phyloP scores from a whole-genome alignment of 2,113 vertebrate species.

The Ellobius talpinus region DNA sequence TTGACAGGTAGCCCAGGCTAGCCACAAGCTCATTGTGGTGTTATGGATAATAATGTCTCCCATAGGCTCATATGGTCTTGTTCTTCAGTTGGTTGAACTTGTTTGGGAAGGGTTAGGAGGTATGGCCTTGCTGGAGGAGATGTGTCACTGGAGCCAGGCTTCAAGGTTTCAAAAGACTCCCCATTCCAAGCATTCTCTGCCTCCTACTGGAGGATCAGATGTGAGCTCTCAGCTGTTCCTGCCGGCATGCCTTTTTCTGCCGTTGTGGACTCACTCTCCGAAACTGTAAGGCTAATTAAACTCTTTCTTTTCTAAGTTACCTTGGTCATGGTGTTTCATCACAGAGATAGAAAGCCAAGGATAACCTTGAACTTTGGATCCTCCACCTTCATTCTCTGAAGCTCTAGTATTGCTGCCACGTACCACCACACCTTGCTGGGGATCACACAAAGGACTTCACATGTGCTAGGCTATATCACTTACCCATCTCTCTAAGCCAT shows the following conservation, averaged over 20 bases:
- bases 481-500: not conserved
- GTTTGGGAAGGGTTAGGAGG: not conserved
- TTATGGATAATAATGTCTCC: not conserved
- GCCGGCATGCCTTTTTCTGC: not conserved
- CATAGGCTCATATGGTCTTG: not conserved
- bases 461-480: not conserved
- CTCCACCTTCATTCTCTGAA: not conserved
- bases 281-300: not conserved
- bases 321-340: not conserved
- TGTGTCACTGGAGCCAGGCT: not conserved
- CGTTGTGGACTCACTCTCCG: not conserved
- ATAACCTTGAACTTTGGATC: not conserved
- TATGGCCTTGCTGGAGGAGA: not conserved
- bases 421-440: not conserved
- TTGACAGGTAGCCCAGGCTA: not conserved
- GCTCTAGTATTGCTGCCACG: not conserved
- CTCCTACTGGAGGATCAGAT: not conserved
- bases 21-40: not conserved
- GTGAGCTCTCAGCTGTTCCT: not conserved
- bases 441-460: not conserved
- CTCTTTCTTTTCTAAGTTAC: not conserved
- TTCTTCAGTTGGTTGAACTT: not conserved
- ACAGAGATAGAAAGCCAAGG: not conserved
- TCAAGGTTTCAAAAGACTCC: not conserved
- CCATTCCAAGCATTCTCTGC: no score